phyloP scores from a whole-genome alignment of 2,113 vertebrate species.

The Hydrolagus affinis region DNA sequence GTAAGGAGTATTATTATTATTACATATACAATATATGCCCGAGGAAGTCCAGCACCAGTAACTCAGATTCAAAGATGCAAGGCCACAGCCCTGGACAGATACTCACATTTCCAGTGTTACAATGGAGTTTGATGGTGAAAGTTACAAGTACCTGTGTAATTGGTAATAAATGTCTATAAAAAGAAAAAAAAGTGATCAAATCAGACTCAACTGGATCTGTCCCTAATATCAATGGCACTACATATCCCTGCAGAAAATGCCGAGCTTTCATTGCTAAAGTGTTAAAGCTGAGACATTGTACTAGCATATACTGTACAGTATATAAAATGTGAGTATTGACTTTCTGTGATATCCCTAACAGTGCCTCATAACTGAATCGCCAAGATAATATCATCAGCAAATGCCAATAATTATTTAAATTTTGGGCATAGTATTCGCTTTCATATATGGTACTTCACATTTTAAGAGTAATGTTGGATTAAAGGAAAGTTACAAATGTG shows the following conservation, averaged over 20 bases:
- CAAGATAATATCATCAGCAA: not conserved
- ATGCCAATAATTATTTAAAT: not conserved
- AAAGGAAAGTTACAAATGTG: slow-evolving; percentile 6
- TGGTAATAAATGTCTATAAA: not conserved
- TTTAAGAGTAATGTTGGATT: not conserved
- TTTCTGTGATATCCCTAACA: not conserved
- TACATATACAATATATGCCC: no score
- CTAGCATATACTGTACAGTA: no score
- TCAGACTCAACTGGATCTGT: not conserved
- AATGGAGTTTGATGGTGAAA: not conserved
- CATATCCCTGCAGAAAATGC: not conserved
- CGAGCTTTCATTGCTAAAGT: not conserved
- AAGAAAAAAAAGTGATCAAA: not conserved
- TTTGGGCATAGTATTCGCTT: not conserved
- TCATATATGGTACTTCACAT: slow-evolving; percentile 2
- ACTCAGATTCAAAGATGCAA: slow-evolving; percentile 6
- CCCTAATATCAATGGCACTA: not conserved
- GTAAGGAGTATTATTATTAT: no score
- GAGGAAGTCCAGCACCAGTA: not conserved
- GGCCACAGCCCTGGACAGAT: no score
- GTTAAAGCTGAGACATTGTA: not conserved
- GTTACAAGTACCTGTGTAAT: not conserved
- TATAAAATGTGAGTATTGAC: not conserved
- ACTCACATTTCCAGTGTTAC: not conserved
- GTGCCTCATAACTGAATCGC: not conserved